Evolutionary conservation across 2,888 invertebrate genomes (phyloP), one percentile per base, ranked within the genome.

Genomic region (Morpho achilles): DNA sequence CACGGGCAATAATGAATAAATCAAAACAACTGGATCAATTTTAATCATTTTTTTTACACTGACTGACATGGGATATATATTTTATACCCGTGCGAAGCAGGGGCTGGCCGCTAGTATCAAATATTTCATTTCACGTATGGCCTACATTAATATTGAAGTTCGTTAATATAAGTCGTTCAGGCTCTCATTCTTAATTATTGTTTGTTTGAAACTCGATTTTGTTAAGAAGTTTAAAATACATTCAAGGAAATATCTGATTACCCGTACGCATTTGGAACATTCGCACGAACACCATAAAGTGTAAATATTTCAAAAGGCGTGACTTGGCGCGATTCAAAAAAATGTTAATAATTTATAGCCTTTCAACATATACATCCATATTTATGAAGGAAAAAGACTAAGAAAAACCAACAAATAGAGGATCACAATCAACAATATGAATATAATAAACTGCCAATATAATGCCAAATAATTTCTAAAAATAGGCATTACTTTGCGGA

Each of bases 301-400:
- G 52, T 52, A 44, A 55, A 55, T 56, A 59, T 53, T 45, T 49
- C 45, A 53, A 53, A 52, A 53, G 55, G 55, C 55, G 50, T 39
- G 44, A 53, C 56, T n/a, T 45, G 56, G 41, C 40, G 51, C 52
- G 43, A 55, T 52, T 56, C 49, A 49, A 41, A 51, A 46, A 56
- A 50, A 56, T 40, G 41, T 57, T 41, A 23, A 57, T 51, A 47
- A 51, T 43, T 47, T 43, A 54, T 46, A 9, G 16, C 5, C n/a
- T 32, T 48, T 48, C 9, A 32, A 47, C 9, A 22, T 7, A 22
- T 8, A 23, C 16, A 7, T 16, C 7, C 46, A 1, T 16, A 6
- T 7, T 32, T 32, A 32, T 32, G 5, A 32, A 32, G 32, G 0
- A 32, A 32, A 5, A 32, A 32, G 32, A 32, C 4, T 32, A 32